Evolutionary conservation across 2,113 vertebrate genomes (phyloP).

Genomic region (Trogon surrucura): DNA sequence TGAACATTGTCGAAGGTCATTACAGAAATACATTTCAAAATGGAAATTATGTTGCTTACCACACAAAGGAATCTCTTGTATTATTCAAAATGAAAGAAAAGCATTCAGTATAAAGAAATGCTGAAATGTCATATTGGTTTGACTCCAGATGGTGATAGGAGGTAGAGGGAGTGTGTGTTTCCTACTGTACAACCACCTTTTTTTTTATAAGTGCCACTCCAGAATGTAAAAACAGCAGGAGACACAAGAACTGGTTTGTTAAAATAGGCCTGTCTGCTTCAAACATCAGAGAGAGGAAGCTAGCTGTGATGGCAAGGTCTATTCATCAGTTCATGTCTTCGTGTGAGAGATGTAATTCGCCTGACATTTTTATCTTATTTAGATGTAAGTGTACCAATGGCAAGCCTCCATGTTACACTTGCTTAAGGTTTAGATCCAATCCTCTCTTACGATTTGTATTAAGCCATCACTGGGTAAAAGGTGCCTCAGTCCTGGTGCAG

Average conservation of each 20-base stretch:
- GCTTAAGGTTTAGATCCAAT: neutral
- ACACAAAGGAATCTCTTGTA: conserved; percentile 27
- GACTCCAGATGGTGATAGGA: neutral
- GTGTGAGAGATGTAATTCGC: neutral
- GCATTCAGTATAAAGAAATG: neutral
- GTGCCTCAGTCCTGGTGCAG: neutral
- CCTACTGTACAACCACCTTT: neutral
- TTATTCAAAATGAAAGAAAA: neutral
- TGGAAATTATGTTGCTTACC: conserved; percentile 7
- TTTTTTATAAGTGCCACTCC: neutral
- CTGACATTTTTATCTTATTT: neutral
- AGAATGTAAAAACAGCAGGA: neutral
- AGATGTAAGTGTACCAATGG: neutral
- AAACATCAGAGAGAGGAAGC: neutral
- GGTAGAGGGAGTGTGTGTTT: neutral
- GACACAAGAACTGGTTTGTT: neutral
- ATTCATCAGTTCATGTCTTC: neutral
- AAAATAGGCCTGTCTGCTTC: neutral
- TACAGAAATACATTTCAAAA: conserved; percentile 8
- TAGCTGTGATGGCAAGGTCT: neutral
- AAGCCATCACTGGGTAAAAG: neutral
- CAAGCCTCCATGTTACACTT: neutral
- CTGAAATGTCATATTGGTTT: conserved; percentile 12
- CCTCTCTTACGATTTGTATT: neutral
- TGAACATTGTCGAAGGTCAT: conserved; percentile 18